These are phyloP conservation scores for Aricia agestis DNA, from an alignment of 1,140 invertebrate genomes.

Conservation along the genomic window DNA sequence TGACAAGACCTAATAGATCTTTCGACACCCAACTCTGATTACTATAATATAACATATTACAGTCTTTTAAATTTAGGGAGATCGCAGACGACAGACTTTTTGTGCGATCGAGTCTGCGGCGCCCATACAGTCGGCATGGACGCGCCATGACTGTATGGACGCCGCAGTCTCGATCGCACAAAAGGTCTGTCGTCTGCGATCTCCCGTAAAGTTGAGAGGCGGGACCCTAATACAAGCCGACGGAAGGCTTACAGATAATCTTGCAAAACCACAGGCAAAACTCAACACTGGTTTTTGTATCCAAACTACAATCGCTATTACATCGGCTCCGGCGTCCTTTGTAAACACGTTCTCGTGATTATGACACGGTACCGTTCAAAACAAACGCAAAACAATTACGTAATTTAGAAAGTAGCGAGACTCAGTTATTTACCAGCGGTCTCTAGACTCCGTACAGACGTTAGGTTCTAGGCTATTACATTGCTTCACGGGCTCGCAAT, in stretches of 20 bases:
- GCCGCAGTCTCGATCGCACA: no score
- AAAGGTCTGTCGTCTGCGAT: no score
- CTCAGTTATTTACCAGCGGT: constrained; percentile 23
- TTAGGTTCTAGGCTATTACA: constrained; percentile 2
- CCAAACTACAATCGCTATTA: constrained; percentile 1
- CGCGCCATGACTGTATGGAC: no score
- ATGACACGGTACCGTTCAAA: constrained; percentile 43
- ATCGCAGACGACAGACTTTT: no score
- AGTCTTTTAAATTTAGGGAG: no score
- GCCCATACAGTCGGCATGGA: no score
- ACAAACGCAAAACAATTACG: constrained; percentile 45
- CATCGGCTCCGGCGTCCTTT: constrained; percentile 25
- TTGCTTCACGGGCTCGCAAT: constrained; percentile 17
- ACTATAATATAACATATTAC: not conserved
- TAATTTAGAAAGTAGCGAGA: constrained; percentile 47
- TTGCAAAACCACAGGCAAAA: no score
- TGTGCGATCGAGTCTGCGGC: no score
- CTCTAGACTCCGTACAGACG: constrained; percentile 20
- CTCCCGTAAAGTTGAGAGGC: not conserved
- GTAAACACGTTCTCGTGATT: constrained; percentile 38
- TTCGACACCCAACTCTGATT: not conserved
- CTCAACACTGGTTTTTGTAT: not conserved
- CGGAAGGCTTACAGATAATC: not conserved
- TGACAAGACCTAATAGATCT: constrained; percentile 1
- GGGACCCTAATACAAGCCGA: not conserved